Evolutionary conservation across 2,888 invertebrate genomes (phyloP).

Genomic region (Apotomis turbidana): DNA sequence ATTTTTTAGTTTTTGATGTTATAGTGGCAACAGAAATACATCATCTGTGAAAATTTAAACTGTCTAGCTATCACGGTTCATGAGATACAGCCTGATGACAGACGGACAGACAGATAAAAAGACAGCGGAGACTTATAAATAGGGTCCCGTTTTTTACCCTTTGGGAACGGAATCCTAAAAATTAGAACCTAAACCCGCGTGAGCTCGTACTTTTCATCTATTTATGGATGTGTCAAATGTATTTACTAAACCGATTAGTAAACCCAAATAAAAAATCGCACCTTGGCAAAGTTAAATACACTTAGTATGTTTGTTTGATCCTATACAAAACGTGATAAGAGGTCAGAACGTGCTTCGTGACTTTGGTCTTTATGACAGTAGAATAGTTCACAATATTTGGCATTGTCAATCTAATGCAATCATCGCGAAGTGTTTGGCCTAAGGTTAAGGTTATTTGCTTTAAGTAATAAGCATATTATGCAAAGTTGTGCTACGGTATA

Average conservation of each 20-base stretch:
- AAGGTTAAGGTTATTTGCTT: slow-evolving; percentile 30
- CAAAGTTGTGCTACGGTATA: neutral
- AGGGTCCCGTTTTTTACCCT: too few species aligned
- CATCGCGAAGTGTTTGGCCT: slow-evolving; percentile 17
- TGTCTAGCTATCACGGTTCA: too few species aligned
- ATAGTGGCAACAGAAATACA: too few species aligned
- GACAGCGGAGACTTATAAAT: too few species aligned
- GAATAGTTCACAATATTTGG: neutral
- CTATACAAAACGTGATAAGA: slow-evolving; percentile 5
- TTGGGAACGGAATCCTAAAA: too few species aligned
- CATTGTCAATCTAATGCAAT: slow-evolving; percentile 13
- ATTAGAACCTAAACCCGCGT: too few species aligned
- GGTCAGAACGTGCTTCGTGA: neutral
- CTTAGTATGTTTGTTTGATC: neutral
- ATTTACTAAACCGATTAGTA: slow-evolving; percentile 18
- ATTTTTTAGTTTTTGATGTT: too few species aligned
- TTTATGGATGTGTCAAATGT: neutral
- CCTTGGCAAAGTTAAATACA: slow-evolving; percentile 21
- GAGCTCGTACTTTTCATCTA: neutral
- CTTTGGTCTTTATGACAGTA: slow-evolving; percentile 3
- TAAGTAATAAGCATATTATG: slow-evolving; percentile 4
- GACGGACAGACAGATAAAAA: too few species aligned
- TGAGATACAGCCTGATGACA: too few species aligned
- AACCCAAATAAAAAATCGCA: slow-evolving; percentile 11
- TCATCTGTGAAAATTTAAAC: too few species aligned